Conservation (phyloP, 2,888 invertebrate genomes). For the Agrilus cyanescens region DNA sequence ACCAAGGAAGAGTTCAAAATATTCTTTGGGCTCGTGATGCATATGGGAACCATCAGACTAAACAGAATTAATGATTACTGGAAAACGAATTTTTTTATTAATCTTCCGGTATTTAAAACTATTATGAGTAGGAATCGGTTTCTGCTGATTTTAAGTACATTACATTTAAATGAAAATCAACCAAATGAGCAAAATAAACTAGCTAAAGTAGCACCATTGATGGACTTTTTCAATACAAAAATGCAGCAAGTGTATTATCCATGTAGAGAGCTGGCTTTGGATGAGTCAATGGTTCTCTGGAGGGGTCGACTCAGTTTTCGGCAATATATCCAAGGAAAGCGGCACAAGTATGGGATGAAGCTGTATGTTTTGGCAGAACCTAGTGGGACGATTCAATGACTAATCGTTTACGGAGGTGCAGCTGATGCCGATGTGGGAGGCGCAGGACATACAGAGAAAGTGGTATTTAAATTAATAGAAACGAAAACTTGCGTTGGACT, state of each 20-base stretch:
- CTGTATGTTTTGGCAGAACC: slow-evolving; percentile 18
- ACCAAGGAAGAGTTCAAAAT: slow-evolving; percentile 19
- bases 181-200: slow-evolving; percentile 19
- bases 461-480: slow-evolving; percentile 11
- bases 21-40: slow-evolving; percentile 29
- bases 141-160: slow-evolving; percentile 24
- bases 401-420: slow-evolving; percentile 20
- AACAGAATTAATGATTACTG: slow-evolving; percentile 28
- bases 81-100: slow-evolving; percentile 25
- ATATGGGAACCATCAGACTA: slow-evolving; percentile 27
- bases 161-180: slow-evolving; percentile 21
- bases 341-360: slow-evolving; percentile 21
- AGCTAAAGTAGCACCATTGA: slow-evolving; percentile 23
- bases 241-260: slow-evolving; percentile 14
- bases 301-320: slow-evolving; percentile 18
- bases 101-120: slow-evolving; percentile 22
- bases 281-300: slow-evolving; percentile 18
- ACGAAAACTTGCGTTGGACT: slow-evolving; percentile 14
- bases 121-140: slow-evolving; percentile 27
- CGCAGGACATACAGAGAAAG: slow-evolving; percentile 19
- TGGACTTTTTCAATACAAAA: slow-evolving; percentile 28
- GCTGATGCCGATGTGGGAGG: slow-evolving; percentile 15
- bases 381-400: slow-evolving; percentile 15
- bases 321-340: slow-evolving; percentile 20
- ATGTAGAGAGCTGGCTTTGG: slow-evolving; percentile 13